phyloP scores from a whole-genome alignment of 2,113 vertebrate genomes.

The Sphyrna mokarran region DNA sequence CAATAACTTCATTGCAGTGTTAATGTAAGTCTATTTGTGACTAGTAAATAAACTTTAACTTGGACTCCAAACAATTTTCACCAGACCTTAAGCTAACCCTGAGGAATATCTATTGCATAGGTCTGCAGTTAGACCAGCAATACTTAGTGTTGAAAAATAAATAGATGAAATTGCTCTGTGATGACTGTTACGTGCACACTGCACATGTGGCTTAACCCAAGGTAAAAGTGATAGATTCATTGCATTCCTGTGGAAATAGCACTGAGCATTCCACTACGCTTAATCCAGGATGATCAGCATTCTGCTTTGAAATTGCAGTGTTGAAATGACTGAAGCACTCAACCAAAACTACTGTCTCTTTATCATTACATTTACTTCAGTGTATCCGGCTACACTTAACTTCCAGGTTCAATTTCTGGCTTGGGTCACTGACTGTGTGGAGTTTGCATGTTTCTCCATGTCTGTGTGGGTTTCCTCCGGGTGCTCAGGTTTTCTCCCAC shows the following conservation, averaged over 20 bases:
- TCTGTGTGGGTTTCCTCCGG: too few relatives aligned
- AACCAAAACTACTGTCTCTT: not conserved
- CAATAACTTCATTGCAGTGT: too few relatives aligned
- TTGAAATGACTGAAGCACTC: not conserved
- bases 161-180: not conserved
- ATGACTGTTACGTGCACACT: not conserved
- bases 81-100: not conserved
- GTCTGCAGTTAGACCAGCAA: not conserved
- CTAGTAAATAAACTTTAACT: not conserved
- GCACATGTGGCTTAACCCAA: not conserved
- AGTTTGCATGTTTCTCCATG: too few relatives aligned
- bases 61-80: not conserved
- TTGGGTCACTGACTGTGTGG: too few relatives aligned
- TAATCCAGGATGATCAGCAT: not conserved
- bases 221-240: not conserved
- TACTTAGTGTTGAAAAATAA: not conserved
- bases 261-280: not conserved
- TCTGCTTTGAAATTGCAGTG: not conserved
- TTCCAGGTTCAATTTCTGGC: too few relatives aligned
- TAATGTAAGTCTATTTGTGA: too few relatives aligned
- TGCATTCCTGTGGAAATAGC: not conserved
- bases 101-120: not conserved
- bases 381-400: not conserved
- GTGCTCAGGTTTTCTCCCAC: too few relatives aligned
- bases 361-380: not conserved